These are phyloP conservation scores for Ciconia boyciana DNA, from an alignment of 2,113 vertebrate species.

Conservation along the genomic window DNA sequence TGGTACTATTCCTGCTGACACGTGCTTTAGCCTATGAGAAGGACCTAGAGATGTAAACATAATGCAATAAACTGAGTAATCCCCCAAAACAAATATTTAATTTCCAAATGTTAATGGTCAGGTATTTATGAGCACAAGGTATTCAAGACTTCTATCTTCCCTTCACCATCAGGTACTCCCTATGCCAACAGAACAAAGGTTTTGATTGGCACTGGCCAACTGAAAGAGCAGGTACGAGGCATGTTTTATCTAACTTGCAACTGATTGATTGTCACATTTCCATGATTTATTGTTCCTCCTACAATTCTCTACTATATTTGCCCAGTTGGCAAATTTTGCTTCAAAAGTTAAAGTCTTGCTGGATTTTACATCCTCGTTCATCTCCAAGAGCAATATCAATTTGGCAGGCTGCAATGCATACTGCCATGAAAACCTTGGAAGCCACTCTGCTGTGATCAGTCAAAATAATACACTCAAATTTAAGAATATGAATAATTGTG, in stretches of 20 bases:
- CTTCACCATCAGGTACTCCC: background rate
- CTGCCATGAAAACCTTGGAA: background rate
- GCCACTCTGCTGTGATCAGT: background rate
- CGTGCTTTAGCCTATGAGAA: background rate
- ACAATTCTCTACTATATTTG: background rate
- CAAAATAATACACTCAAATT: background rate
- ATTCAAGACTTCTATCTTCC: background rate
- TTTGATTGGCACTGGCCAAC: background rate
- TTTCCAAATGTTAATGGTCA: background rate
- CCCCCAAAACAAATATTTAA: background rate
- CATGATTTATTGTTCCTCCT: background rate
- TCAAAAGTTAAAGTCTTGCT: background rate
- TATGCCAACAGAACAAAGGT: background rate
- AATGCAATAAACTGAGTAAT: background rate
- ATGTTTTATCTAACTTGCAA: background rate
- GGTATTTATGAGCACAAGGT: background rate
- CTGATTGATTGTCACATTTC: background rate
- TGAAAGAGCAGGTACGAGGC: background rate
- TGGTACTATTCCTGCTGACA: background rate
- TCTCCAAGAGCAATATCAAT: background rate
- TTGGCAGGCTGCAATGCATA: background rate
- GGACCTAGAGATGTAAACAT: background rate
- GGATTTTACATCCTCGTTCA: background rate
- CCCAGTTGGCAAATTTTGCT: background rate
- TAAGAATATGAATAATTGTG: background rate